phyloP scores from a whole-genome alignment of 2,113 vertebrate genomes.

The Onychostruthus taczanowskii region DNA sequence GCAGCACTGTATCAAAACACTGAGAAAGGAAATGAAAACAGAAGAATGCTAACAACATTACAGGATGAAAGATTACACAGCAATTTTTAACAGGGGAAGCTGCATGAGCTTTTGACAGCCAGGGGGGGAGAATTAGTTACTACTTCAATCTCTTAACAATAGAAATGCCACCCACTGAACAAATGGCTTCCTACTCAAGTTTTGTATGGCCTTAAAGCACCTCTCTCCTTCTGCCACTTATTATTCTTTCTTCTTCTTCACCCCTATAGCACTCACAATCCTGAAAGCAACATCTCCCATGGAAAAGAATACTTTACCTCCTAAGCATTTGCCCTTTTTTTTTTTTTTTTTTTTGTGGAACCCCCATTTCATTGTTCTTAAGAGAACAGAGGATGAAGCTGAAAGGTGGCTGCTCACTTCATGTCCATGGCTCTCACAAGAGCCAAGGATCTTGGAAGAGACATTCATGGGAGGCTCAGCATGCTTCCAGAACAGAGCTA shows the following conservation, averaged over 20 bases:
- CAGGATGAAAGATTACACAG: neutral
- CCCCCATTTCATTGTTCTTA: neutral
- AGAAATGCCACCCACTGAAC: neutral
- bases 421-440: neutral
- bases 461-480: neutral
- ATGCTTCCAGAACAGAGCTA: neutral
- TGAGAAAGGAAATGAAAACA: neutral
- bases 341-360: neutral
- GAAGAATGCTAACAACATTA: neutral
- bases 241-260: neutral
- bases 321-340: neutral
- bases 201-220: neutral
- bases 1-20: neutral
- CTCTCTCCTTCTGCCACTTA: neutral
- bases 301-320: neutral
- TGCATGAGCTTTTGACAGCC: neutral
- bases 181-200: neutral
- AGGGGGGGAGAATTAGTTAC: accelerated
- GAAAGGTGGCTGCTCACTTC: neutral
- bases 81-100: neutral
- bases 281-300: neutral
- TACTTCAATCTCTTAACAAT: neutral
- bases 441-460: neutral
- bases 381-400: neutral
- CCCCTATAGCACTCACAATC: neutral